Conservation (phyloP, 2,113 vertebrate species). For the Hydrolagus affinis region DNA sequence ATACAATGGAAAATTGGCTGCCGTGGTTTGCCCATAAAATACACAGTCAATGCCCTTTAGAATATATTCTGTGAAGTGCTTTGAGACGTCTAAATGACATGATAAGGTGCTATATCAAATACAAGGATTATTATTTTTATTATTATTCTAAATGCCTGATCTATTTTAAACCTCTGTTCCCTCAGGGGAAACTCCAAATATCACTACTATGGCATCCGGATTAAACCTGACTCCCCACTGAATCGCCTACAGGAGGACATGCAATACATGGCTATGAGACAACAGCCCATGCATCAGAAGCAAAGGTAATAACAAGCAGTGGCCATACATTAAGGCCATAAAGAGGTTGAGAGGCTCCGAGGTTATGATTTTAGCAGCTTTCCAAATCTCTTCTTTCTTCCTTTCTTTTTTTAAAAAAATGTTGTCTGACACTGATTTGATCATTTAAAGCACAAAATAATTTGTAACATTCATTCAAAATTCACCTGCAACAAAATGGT, state of each 20-base stretch:
- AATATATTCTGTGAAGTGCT: too few species aligned
- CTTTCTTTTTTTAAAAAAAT: too few species aligned
- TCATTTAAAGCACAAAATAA: not conserved
- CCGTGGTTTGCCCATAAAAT: too few species aligned
- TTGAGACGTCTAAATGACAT: too few species aligned
- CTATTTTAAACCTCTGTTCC: not conserved
- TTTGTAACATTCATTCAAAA: not conserved
- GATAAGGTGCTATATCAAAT: too few species aligned
- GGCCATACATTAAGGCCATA: not conserved
- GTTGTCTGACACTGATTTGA: not conserved
- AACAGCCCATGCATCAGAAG: constrained; percentile 74
- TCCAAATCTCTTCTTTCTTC: too few species aligned
- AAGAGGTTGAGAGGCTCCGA: too few species aligned
- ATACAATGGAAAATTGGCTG: too few species aligned
- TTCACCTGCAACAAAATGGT: not conserved
- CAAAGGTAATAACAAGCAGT: constrained; percentile 54
- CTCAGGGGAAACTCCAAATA: constrained; percentile 72
- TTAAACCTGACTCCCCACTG: constrained; percentile 73
- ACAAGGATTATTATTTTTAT: too few species aligned
- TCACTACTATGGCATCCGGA: constrained; percentile 73
- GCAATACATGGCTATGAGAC: constrained; percentile 76
- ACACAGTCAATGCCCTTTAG: too few species aligned
- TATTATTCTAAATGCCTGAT: too few species aligned
- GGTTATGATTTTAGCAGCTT: too few species aligned
- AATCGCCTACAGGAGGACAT: constrained; percentile 73